Evolutionary conservation across 2,888 invertebrate species (phyloP).

Genomic region (Teleogryllus oceanicus): DNA sequence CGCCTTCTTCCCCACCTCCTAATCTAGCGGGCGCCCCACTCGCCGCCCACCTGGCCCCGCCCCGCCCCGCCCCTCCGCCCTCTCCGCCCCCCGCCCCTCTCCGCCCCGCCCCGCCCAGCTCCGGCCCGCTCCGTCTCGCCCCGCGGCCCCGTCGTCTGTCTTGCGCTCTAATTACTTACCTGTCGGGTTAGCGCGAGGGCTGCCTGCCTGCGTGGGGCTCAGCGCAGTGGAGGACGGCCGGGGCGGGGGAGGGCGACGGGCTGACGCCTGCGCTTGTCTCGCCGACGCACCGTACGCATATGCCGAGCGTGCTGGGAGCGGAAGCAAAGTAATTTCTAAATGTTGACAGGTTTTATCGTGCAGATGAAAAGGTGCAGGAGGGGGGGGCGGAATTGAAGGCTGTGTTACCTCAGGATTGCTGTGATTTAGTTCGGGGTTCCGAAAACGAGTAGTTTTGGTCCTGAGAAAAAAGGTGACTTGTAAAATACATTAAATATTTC

Average conservation of each 20-base stretch:
- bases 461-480: too few species aligned
- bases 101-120: not conserved
- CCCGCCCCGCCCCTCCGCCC: not conserved
- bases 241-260: not conserved
- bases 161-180: conserved; percentile 6
- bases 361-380: too few species aligned
- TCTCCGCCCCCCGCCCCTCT: not conserved
- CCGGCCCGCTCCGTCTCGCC: not conserved
- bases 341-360: too few species aligned
- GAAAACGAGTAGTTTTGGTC: too few species aligned
- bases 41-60: too few species aligned
- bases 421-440: too few species aligned
- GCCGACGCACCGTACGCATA: not conserved
- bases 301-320: not conserved
- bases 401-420: too few species aligned
- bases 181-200: not conserved
- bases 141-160: not conserved
- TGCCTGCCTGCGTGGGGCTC: not conserved
- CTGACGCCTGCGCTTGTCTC: not conserved
- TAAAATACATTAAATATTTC: too few species aligned
- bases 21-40: too few species aligned
- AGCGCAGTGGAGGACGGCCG: not conserved
- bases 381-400: too few species aligned
- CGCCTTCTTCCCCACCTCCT: too few species aligned
- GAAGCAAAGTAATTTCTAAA: too few species aligned